Evolutionary conservation across 2,888 invertebrate species (phyloP).

Genomic region (Campoplex nolae): DNA sequence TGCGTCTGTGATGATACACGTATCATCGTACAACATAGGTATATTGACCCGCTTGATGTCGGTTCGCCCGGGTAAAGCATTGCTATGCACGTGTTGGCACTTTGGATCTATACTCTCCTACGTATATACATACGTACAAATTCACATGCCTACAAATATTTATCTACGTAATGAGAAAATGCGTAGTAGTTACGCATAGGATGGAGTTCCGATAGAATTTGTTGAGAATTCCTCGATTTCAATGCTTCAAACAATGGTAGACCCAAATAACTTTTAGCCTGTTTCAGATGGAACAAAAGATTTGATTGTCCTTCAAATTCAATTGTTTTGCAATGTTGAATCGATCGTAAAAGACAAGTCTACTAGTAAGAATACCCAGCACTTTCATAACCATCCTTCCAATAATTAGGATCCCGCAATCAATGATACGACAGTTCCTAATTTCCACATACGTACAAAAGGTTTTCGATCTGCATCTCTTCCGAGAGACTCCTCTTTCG

Average conservation of each 20-base stretch:
- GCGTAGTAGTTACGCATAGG: not conserved
- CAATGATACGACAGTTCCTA: not conserved
- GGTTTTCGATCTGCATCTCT: not conserved
- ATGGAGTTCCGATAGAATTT: not conserved
- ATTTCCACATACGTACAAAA: not conserved
- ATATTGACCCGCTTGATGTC: conserved; percentile 29
- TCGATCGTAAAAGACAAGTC: not conserved
- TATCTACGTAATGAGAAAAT: conserved; percentile 26
- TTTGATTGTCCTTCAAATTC: not conserved
- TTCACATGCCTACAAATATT: not conserved
- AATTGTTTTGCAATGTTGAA: not conserved
- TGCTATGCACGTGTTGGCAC: conserved; percentile 34
- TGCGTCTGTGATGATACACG: conserved; percentile 49
- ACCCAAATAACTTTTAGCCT: not conserved
- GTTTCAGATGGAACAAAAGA: not conserved
- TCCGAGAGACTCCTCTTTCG: not conserved
- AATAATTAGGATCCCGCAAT: not conserved
- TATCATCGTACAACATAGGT: conserved; percentile 13
- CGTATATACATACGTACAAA: not conserved
- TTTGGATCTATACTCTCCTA: not conserved
- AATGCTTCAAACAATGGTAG: not conserved
- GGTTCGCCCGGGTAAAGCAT: conserved; percentile 12
- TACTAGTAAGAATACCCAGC: not conserved
- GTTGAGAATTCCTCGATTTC: not conserved
- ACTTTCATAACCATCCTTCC: not conserved